Base-by-base conservation (phyloP, 2,113 vertebrate species). In the Tragulus kanchil region DNA sequence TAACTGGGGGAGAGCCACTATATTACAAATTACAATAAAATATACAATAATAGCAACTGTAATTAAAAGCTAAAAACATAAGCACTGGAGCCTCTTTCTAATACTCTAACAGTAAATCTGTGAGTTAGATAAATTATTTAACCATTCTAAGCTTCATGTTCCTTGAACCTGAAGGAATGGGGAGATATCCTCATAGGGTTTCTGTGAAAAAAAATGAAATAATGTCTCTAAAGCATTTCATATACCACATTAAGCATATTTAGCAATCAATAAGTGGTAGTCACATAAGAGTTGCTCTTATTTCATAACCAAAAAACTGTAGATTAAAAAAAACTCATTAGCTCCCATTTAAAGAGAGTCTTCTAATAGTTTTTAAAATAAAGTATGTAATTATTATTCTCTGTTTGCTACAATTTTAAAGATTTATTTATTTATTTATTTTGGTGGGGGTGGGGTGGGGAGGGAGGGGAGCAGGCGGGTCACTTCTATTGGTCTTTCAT, bases 221-320 rank as follows among this genome's bases (percentile, higher is more conserved):
- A 94, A 81, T 85, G 54, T 93, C 67, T 81, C 6, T 61, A 96
- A 95, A 92, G 31, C 16, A 95, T 54, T 96, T 93, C 25, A n/a
- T 92, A 94, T 42, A 89, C 8, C 26, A 36, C 31, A 79, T 26
- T 45, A 59, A 6, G 79, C 5, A 82, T 59, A 89, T n/a, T 81
- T 59, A 85, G 14, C 78, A 93, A 81, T 75, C 28, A 62, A 6
- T 54, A 81, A 75, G 31, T 48, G 16, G 17, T n/a, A 85, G 78
- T 15, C 31, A 82, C 19, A 67, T 19, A 85, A 83, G 50, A 96
- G 75, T n/a, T 88, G 50, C 11, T 83, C 65, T 81, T 95, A 71
- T 61, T 92, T 92, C 56, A 91, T 64, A 71, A 85, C 3, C 65
- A 77, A 90, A 81, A 64, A 45, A 85, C 52, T 54, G 3, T 59